Base-by-base conservation (phyloP, 2,888 invertebrate genomes). In the Stenodema calcarata region DNA sequence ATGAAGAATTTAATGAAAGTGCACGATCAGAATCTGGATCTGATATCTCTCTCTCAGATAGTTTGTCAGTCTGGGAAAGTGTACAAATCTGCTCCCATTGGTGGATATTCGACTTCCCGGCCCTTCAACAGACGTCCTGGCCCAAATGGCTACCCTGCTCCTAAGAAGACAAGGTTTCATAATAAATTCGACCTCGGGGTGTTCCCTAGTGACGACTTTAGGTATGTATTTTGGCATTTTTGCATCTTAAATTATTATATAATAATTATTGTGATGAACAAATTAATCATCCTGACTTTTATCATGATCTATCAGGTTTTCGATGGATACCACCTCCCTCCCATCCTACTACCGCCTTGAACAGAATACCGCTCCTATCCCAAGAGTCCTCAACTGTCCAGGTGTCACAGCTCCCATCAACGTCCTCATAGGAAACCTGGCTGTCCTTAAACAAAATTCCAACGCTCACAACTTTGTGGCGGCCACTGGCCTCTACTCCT, bases 401-500 rank as follows among this genome's bases (percentile, higher is more conserved):
- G 30, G 54, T 28, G 80, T 35, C 50, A 50, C 80, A 4, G 30
- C 54, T 70, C 73, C 84, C 28, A 70, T 75, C 35, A 84, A 84
- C 42, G 28, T 84, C n/a, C 41, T 84, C 7, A 42, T 84, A 27
- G 73, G 84, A 14, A 84, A 84, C 42, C 28, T 84, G 28, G 73
- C 84, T 2, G 18, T 84, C n/a, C 84, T 84, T 28, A 84, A 84
- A 44, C 84, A 84, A 14, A 84, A 73, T 30, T 84, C 84, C 27
- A 84, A 70, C 30, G 73, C 84, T 16, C 84, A 84, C n/a, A 84
- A 84, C 44, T 84, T 84, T 18, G 84, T 84, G 16, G 84, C 84
- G 7, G 84, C 84, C 27, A 70, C 84, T n/a, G 84, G 84, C 44
- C 73, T 84, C 44, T 84, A 84, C 23, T 47, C 84, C 23, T 75